Conservation (phyloP, 2,888 invertebrate genomes). For the Agrotis segetum region DNA sequence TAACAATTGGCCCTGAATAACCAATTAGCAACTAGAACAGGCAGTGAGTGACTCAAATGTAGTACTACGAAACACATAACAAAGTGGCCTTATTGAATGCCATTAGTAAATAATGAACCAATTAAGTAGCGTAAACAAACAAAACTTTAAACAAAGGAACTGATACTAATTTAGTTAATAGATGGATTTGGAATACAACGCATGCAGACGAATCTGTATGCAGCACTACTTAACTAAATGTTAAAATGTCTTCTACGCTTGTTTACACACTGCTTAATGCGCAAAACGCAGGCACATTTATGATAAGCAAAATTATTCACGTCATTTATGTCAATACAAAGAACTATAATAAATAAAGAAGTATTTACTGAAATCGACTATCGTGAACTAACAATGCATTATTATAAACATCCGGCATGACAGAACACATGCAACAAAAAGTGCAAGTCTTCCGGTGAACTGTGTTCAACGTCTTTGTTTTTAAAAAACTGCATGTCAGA, state of each 20-base stretch:
- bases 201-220: conserved; percentile 17
- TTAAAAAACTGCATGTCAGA: conserved; percentile 76
- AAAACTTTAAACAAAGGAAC: conserved; percentile 50
- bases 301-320: conserved; percentile 26
- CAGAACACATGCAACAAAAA: conserved; percentile 20
- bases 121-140: conserved; percentile 32
- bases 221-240: conserved; percentile 7
- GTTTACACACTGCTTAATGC: conserved; percentile 17
- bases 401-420: conserved; percentile 7
- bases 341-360: background rate
- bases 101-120: conserved; percentile 30
- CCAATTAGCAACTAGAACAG: conserved; percentile 38
- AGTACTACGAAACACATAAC: conserved; percentile 37
- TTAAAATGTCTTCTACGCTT: conserved; percentile 10
- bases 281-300: conserved; percentile 14
- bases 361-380: background rate
- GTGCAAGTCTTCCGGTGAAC: conserved; percentile 2
- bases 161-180: conserved; percentile 45
- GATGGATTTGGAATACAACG: conserved; percentile 28
- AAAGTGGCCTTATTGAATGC: conserved; percentile 46
- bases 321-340: conserved; percentile 2
- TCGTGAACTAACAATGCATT: conserved; percentile 1
- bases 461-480: conserved; percentile 54
- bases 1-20: conserved; percentile 35
- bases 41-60: conserved; percentile 41